A percentile compares a stretch with the other conserved stretches of the same genome.
These are phyloP conservation scores for Mormyrus iriodes DNA, from an alignment of 2,113 vertebrate species.

Conservation along the genomic window DNA sequence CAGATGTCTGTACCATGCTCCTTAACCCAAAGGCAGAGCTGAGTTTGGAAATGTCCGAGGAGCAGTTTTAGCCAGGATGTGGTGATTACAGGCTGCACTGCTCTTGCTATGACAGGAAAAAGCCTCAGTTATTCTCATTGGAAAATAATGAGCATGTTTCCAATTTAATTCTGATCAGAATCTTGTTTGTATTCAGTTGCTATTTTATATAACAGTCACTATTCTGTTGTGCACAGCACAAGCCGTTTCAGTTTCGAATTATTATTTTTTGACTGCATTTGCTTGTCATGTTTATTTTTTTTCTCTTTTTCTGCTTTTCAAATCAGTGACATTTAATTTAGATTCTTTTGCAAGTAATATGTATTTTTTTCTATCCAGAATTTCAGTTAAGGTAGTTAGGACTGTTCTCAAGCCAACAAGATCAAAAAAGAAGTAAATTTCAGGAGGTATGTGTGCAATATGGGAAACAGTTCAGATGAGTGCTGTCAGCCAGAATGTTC, in stretches of 20 bases:
- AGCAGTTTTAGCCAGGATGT: constrained; percentile 50
- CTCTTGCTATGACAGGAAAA: not conserved
- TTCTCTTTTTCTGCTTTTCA: not conserved
- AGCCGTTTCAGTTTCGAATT: not conserved
- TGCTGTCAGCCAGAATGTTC: not conserved
- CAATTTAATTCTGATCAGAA: not conserved
- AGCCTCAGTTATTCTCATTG: not conserved
- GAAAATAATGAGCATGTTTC: not conserved
- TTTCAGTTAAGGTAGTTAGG: not conserved
- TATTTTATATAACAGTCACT: not conserved
- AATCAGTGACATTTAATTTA: not conserved
- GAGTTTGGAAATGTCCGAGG: constrained; percentile 42
- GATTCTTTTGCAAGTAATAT: not conserved
- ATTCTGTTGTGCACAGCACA: not conserved
- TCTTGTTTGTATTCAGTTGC: not conserved
- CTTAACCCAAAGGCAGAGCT: constrained; percentile 22
- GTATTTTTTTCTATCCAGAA: not conserved
- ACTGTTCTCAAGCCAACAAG: not conserved
- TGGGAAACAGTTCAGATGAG: constrained; percentile 17
- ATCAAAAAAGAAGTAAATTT: not conserved
- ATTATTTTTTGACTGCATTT: not conserved
- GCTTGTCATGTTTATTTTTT: not conserved
- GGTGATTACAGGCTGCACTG: not conserved
- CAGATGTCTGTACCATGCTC: constrained; percentile 46
- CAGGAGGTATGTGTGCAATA: not conserved